These are phyloP conservation scores for Hermaeophaga mercurialis DNA, from an alignment of 2,888 invertebrate genomes.

Conservation along the genomic window DNA sequence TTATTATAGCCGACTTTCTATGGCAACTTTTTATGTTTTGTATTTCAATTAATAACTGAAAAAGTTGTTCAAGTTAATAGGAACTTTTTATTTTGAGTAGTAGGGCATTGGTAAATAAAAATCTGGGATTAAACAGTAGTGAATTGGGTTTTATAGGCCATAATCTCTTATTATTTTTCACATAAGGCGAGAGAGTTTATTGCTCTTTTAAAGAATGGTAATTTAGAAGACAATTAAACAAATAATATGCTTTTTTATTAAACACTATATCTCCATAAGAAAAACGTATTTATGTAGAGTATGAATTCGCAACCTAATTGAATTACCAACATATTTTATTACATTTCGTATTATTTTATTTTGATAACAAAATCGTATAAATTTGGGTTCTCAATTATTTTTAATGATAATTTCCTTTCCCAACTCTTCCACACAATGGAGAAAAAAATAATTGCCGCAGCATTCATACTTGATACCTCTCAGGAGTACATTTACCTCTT, in stretches of 20 bases:
- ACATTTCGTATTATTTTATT: too few species aligned
- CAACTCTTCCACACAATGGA: background rate
- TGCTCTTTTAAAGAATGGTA: background rate
- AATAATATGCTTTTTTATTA: too few species aligned
- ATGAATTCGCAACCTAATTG: too few species aligned
- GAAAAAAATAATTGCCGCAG: slow-evolving; percentile 18
- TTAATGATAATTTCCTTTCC: slow-evolving; percentile 5
- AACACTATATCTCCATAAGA: too few species aligned
- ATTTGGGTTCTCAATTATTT: too few species aligned
- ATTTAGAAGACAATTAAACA: too few species aligned
- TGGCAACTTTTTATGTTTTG: slow-evolving; percentile 4
- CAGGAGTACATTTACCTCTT: slow-evolving; percentile 15
- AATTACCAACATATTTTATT: too few species aligned
- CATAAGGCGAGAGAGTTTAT: slow-evolving; percentile 9
- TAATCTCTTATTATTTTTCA: slow-evolving; percentile 11
- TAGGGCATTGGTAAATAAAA: background rate
- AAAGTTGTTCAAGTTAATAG: slow-evolving; percentile 4
- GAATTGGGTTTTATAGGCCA: slow-evolving; percentile 1
- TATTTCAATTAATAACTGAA: slow-evolving; percentile 15
- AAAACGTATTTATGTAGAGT: too few species aligned
- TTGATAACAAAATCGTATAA: too few species aligned
- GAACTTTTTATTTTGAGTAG: background rate
- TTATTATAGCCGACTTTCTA: slow-evolving; percentile 3
- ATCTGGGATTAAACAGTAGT: slow-evolving; percentile 2
- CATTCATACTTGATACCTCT: background rate